Evolutionary conservation across 2,113 vertebrate species (phyloP).

Genomic region (Todiramphus saurophagus): DNA sequence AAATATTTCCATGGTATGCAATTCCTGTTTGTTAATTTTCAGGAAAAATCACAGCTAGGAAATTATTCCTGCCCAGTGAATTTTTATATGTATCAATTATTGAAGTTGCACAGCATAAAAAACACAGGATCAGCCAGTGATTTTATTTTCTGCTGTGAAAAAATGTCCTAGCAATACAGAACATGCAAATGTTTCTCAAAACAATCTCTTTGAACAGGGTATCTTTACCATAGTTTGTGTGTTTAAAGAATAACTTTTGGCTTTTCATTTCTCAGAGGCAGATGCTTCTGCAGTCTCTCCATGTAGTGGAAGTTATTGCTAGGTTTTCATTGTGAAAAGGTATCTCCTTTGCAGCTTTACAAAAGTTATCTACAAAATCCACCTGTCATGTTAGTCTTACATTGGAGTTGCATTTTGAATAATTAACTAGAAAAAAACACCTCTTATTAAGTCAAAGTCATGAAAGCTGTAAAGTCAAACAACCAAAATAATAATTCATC

Average conservation of each 20-base stretch:
- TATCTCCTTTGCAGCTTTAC: background rate
- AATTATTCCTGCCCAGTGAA: background rate
- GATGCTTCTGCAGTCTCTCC: background rate
- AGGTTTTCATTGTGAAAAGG: background rate
- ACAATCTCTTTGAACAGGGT: background rate
- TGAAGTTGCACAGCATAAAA: background rate
- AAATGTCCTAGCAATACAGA: background rate
- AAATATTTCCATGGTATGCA: background rate
- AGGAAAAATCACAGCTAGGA: background rate
- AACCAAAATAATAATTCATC: background rate
- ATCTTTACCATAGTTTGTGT: background rate
- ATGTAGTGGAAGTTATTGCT: background rate
- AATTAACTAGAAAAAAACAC: background rate
- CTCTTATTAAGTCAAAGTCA: background rate
- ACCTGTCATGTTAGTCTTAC: background rate
- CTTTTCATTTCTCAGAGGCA: background rate
- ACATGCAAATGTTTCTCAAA: background rate
- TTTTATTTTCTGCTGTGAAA: background rate
- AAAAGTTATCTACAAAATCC: background rate
- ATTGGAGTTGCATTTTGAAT: background rate
- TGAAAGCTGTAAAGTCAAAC: background rate
- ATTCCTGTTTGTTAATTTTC: background rate
- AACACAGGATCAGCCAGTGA: fast-evolving
- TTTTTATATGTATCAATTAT: background rate
- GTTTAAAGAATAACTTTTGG: background rate